Base-by-base conservation (phyloP, 2,113 vertebrate genomes). In the Labeo catla region DNA sequence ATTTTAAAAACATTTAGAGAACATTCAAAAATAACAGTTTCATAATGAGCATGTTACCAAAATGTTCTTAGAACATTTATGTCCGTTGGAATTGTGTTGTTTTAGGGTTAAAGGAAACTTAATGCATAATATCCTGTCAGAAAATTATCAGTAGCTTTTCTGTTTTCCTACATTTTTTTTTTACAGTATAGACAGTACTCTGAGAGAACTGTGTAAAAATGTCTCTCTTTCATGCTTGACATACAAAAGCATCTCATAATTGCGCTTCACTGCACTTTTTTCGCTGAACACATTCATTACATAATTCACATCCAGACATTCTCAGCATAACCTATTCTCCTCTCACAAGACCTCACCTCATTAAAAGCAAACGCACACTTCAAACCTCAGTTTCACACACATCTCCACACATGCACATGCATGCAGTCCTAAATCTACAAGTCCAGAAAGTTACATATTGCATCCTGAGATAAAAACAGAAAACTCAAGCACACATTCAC, bases 221-320 rank as follows among this genome's bases (percentile, higher is more conserved):
- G n/a, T 28, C 45, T 23, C 72, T 74, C 76, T 54, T 78, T 78
- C 76, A 54, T 57, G 76, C 76, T 78, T 36, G 8, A 78, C 68
- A 78, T 72, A 76, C 57, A 85, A 10, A 72, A 2, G 43, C 70
- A 82, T 45, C 47, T 76, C 34, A 76, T 83, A 65, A 82, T n/a
- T 66, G 65, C 54, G 11, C 65, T 63, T 21, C 61, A n/a, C 63
- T 72, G 13, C 52, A 85, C 79, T 23, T 81, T 39, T 8, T 6
- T 8, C n/a, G 11, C 16, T 73, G 47, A 72, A 76, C 84, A 85
- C 16, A 34, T 54, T 70, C 68, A 82, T 82, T 72, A 52, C 63
- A 78, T 36, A 63, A 36, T 73, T 73, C 63, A 61, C 63, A 39
- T 47, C 10, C 7, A 78, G 10, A 28, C 49, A 34, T 54, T 61